Evolutionary conservation across 2,797 vertebrate species (phyloP).

Genomic region (Bovichtus diacanthus): DNA sequence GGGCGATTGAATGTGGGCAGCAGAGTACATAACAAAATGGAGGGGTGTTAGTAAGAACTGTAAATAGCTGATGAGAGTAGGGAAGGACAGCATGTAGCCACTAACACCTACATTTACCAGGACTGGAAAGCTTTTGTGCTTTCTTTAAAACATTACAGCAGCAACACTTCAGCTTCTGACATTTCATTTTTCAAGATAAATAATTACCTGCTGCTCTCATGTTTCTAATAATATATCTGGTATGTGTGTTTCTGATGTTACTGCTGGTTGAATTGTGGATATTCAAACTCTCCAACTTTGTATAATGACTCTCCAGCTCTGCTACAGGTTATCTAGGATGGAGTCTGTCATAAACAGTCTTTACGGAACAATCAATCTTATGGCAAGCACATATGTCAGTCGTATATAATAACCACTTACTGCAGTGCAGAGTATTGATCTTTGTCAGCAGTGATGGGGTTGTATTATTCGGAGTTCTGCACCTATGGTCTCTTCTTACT

Average conservation of each 20-base stretch:
- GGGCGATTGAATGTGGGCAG: conserved; percentile 77
- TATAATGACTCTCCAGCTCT: not conserved
- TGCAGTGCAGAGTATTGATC: conserved; percentile 65
- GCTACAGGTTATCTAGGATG: conserved; percentile 16
- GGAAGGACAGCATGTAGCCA: conserved; percentile 75
- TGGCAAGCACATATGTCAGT: conserved; percentile 40
- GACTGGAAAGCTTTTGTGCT: conserved; percentile 66
- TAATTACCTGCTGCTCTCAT: conserved; percentile 1
- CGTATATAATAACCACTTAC: conserved; percentile 58
- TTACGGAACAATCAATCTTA: conserved; percentile 32
- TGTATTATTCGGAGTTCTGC: conserved; percentile 32
- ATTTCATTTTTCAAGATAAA: conserved; percentile 36
- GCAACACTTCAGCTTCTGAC: conserved; percentile 47
- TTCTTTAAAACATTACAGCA: conserved; percentile 60
- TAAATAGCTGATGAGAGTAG: conserved; percentile 81
- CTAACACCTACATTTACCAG: conserved; percentile 74
- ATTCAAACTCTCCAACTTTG: not conserved
- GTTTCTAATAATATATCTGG: conserved; percentile 17
- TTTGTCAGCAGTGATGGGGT: conserved; percentile 37
- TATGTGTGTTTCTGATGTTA: not conserved
- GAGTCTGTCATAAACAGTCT: conserved; percentile 21
- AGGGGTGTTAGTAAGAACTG: conserved; percentile 78
- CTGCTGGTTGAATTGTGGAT: not conserved
- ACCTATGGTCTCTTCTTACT: conserved; percentile 13
- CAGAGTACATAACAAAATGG: conserved; percentile 83